Conservation (phyloP, 2,888 invertebrate genomes). For the Xestia xanthographa region DNA sequence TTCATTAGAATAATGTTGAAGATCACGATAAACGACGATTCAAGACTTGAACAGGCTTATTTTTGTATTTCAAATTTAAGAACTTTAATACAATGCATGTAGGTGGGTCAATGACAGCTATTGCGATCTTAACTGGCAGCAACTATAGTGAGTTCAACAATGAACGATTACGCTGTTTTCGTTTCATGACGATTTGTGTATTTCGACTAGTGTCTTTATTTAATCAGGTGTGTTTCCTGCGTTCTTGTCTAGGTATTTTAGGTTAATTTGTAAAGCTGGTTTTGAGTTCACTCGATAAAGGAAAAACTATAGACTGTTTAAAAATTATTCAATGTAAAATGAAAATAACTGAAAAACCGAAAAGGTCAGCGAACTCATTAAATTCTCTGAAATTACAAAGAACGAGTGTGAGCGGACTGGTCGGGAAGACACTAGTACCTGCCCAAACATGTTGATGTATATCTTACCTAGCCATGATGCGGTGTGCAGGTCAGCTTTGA, state of each 20-base stretch:
- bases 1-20: no score
- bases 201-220: background rate
- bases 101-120: no score
- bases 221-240: background rate
- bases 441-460: background rate
- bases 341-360: background rate
- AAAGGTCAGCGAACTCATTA: background rate
- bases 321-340: background rate
- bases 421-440: background rate
- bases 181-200: background rate
- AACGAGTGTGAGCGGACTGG: no score
- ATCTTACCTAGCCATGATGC: slow-evolving; percentile 88
- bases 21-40: no score
- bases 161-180: no score
- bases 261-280: background rate
- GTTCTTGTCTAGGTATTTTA: background rate
- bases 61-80: no score
- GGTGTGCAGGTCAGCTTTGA: slow-evolving; percentile 80
- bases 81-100: no score
- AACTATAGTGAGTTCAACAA: no score
- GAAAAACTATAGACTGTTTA: background rate
- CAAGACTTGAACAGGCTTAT: no score
- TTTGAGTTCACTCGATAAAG: background rate
- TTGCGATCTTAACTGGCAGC: no score
- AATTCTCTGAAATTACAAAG: no score